These are phyloP conservation scores for Aleiodes leptofemur DNA, from an alignment of 2,888 invertebrate species.

Conservation along the genomic window DNA sequence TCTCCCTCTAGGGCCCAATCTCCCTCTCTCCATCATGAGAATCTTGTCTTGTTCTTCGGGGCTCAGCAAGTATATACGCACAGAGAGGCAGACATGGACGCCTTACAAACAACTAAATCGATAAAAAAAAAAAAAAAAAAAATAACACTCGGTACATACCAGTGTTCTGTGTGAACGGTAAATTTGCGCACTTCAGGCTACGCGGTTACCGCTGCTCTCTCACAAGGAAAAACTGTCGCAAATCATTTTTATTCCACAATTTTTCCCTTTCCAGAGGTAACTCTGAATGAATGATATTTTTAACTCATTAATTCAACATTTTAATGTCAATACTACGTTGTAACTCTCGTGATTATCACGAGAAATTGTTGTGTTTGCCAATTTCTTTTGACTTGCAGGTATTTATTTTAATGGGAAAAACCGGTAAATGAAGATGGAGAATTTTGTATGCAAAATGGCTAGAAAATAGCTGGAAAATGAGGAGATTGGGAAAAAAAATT, in stretches of 20 bases:
- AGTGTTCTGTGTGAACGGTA: conserved; percentile 55
- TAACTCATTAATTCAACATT: no score
- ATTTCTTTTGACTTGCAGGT: no score
- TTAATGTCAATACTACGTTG: no score
- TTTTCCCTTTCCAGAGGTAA: conserved; percentile 18
- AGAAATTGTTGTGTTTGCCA: no score
- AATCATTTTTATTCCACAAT: conserved; percentile 26
- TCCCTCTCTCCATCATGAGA: conserved; percentile 6
- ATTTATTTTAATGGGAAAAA: no score
- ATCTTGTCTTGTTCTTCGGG: neutral
- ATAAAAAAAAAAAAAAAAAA: conserved; percentile 31
- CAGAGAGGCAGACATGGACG: conserved; percentile 30
- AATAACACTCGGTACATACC: conserved; percentile 32
- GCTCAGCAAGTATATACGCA: conserved; percentile 6
- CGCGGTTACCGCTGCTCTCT: conserved; percentile 42
- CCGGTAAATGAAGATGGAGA: no score
- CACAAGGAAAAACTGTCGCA: conserved; percentile 41
- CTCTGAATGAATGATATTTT: neutral
- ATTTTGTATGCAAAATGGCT: no score
- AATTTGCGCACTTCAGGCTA: conserved; percentile 54
- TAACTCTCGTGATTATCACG: no score
- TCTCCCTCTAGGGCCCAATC: no score
- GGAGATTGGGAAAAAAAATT: no score
- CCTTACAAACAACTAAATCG: conserved; percentile 36
- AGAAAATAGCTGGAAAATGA: no score